phyloP scores from a whole-genome alignment of 2,113 vertebrate genomes.

The Brachyistius frenatus region DNA sequence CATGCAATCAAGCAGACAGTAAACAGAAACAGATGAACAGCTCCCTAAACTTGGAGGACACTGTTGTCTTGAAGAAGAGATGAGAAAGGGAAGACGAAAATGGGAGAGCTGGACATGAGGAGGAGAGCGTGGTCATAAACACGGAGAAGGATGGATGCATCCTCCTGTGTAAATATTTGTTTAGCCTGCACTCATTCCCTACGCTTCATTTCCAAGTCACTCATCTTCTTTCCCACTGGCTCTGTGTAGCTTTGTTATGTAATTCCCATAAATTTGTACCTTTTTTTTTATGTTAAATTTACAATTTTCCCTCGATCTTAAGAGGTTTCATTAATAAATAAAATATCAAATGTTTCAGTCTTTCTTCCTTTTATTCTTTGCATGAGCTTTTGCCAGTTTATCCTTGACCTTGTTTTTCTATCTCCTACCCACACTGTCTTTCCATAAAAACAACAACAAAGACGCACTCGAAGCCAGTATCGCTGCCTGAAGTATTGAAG shows the following conservation, averaged over 20 bases:
- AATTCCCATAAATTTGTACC: not conserved
- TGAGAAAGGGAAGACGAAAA: conserved; percentile 10
- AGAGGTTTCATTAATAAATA: too few relatives aligned
- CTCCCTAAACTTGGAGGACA: not conserved
- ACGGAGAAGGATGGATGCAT: conserved; percentile 36
- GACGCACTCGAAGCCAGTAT: conserved; percentile 1
- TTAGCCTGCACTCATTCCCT: conserved; percentile 35
- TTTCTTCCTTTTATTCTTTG: conserved; percentile 18
- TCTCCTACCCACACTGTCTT: not conserved
- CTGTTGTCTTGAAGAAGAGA: not conserved
- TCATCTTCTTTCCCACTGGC: not conserved
- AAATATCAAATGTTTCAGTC: not conserved
- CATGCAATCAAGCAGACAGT: not conserved
- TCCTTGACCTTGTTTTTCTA: not conserved
- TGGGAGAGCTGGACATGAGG: not conserved
- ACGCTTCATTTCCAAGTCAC: not conserved
- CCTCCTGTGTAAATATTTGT: conserved; percentile 73
- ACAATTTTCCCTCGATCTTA: not conserved
- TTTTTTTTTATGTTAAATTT: conserved; percentile 7
- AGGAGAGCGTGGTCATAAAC: conserved; percentile 48
- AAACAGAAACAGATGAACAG: not conserved
- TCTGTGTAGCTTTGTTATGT: not conserved
- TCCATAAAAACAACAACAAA: conserved; percentile 33
- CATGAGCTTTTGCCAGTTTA: not conserved
- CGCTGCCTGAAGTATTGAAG: not conserved